Percentiles rank a stretch among this genome's conserved stretches.
Evolutionary conservation across 2,797 vertebrate species (phyloP).

Genomic region (Merluccius polli): DNA sequence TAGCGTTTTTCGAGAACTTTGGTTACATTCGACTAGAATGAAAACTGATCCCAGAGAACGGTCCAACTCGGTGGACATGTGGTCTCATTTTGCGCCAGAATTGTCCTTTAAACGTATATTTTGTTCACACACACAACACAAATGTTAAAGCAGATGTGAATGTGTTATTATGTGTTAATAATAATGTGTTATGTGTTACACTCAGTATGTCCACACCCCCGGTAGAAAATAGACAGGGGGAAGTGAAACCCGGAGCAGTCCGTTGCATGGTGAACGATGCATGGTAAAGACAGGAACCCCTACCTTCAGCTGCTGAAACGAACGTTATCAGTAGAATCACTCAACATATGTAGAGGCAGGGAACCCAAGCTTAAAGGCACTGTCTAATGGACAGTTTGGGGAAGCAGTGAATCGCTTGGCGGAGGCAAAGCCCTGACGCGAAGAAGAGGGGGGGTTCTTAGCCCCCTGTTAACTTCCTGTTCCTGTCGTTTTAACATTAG

Average conservation of each 20-base stretch:
- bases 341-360: background rate
- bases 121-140: background rate
- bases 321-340: background rate
- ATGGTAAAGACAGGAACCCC: background rate
- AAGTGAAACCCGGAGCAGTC: background rate
- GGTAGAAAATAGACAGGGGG: background rate
- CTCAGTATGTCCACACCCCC: background rate
- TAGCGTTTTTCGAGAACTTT: too few species aligned
- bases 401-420: background rate
- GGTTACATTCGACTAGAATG: too few species aligned
- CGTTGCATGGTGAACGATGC: background rate
- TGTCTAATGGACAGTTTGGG: background rate
- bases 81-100: too few species aligned
- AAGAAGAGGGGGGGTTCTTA: too few species aligned
- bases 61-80: too few species aligned
- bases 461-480: too few species aligned
- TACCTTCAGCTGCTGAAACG: background rate
- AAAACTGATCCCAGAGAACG: too few species aligned
- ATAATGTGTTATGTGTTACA: too few species aligned
- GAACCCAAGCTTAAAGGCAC: background rate
- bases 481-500: too few species aligned
- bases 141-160: background rate
- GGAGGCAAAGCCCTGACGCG: too few species aligned
- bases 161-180: too few species aligned
- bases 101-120: too few species aligned